phyloP scores from a whole-genome alignment of 2,888 invertebrate genomes.

The Entomobrya multifasciata region DNA sequence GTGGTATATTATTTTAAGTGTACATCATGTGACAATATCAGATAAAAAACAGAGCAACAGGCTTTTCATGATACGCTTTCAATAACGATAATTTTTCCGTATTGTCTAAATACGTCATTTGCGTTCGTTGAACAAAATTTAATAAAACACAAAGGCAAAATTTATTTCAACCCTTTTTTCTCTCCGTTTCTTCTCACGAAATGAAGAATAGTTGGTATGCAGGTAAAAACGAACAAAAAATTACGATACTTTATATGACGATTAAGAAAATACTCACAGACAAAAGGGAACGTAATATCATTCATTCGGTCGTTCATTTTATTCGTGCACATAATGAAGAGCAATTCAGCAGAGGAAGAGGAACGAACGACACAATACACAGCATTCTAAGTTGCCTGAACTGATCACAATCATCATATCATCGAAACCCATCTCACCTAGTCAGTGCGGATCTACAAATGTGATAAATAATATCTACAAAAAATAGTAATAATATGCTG shows the following conservation, averaged over 20 bases:
- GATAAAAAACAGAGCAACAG: conserved; percentile 34
- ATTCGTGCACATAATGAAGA: conserved; percentile 18
- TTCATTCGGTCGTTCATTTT: conserved; percentile 1
- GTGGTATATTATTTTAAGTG: no score
- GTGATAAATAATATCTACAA: conserved; percentile 29
- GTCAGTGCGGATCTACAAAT: conserved; percentile 24
- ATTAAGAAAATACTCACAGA: conserved; percentile 13
- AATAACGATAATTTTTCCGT: conserved; percentile 1
- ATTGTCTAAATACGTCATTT: neutral
- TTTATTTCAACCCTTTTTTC: neutral
- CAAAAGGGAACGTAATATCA: conserved; percentile 31
- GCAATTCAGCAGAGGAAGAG: conserved; percentile 23
- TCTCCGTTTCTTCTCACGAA: conserved; percentile 7
- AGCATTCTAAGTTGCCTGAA: no score
- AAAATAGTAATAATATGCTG: conserved; percentile 26
- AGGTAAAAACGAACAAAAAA: conserved; percentile 29
- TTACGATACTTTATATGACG: neutral
- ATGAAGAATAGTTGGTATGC: neutral
- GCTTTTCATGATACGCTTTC: conserved; percentile 28
- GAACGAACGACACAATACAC: conserved; percentile 13
- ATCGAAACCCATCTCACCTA: no score
- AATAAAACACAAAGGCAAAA: neutral
- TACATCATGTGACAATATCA: conserved; percentile 14
- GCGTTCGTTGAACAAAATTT: neutral
- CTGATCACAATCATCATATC: no score